A percentile compares a stretch with the other conserved stretches of the same genome.
Conservation (phyloP, 37 sponge, comb jelly and placozoan genomes). For the Mnemiopsis leidyi region DNA sequence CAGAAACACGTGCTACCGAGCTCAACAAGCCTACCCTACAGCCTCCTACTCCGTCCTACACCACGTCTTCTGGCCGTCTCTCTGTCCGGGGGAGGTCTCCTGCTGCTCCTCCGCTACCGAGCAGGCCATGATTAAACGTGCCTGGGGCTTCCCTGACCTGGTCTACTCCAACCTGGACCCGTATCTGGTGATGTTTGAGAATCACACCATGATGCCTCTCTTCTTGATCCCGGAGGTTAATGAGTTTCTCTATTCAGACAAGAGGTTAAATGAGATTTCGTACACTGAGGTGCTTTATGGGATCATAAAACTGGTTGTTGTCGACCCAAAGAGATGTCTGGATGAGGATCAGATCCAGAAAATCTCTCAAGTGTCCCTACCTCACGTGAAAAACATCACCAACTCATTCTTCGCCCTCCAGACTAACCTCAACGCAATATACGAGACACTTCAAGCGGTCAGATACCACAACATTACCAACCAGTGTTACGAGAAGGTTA, state of each 20-base stretch:
- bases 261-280: background rate
- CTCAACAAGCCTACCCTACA: background rate
- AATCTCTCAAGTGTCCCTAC: background rate
- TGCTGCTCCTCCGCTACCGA: slow-evolving; percentile 2
- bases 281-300: background rate
- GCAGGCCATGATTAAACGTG: slow-evolving; percentile 18
- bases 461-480: slow-evolving; percentile 3
- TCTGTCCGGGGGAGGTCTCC: background rate
- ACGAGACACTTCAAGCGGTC: background rate
- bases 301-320: background rate
- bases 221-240: background rate
- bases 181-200: background rate
- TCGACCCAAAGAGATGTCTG: background rate
- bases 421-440: background rate
- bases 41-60: background rate
- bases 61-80: background rate
- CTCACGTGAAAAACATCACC: background rate
- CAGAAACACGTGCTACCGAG: background rate
- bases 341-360: background rate
- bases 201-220: slow-evolving; percentile 29
- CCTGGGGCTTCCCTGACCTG: background rate
- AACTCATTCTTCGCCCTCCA: background rate
- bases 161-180: background rate
- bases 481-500: slow-evolving; percentile 13
- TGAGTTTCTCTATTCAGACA: background rate